Evolutionary conservation across 2,113 vertebrate species (phyloP), one percentile per base, ranked within the genome.

Genomic region (Microtus oregoni): DNA sequence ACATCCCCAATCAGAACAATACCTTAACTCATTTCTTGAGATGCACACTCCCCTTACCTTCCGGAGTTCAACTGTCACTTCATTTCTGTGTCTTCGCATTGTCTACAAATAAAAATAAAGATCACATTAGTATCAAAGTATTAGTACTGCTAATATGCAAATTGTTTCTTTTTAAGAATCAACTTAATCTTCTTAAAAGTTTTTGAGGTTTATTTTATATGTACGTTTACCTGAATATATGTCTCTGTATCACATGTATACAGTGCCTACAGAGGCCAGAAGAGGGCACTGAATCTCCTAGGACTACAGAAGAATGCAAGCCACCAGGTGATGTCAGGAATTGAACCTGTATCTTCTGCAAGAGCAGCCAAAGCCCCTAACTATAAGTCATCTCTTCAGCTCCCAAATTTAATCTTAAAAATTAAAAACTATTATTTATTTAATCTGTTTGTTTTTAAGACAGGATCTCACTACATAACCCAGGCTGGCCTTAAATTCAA

Each of bases 31-130:
- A 0, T 91, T 97, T 77, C 94, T 89, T 92, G 1, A 95, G 96
- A 96, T 96, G 44, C 22, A 94, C 72, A 94, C 93, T 96, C 67
- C 52, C 95, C 98, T 99, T 98, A 99, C 99, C 99, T 99, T 99
- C 97, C 99, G 98, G 95, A 99, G 98, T 97, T 99, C 99, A 97
- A 99, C 99, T 32, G 99, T 99, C 97, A 99, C 99, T 99, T 99
- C 99, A 98, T 99, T 99, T 99, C 99, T 99, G 98, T 99, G 99
- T 99, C 99, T 99, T 99, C 99, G 98, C 99, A 99, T 99, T 97
- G 99, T 99, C 99, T 99, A 98, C 8, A 99, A 98, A 89, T 95
- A 76, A 98, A 95, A 96, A 97, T 73, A 75, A 98, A 94, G 26
- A 75, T 67, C 61, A 92, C 1, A 2, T 93, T 93, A 96, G 58